Evolutionary conservation across 2,797 vertebrate genomes (phyloP).

Genomic region (Squalus acanthias): DNA sequence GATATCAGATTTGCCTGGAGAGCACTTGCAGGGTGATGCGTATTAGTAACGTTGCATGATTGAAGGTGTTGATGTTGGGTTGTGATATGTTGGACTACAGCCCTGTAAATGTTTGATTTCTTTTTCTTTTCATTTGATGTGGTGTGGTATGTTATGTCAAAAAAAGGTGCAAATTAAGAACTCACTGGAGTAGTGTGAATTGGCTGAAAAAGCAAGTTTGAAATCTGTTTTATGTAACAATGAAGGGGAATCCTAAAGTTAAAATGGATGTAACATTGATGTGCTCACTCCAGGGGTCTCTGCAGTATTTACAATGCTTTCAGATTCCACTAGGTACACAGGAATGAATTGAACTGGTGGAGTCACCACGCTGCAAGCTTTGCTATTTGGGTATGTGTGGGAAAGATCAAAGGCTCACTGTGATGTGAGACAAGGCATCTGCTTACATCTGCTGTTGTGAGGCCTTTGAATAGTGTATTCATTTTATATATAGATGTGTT

Average conservation of each 20-base stretch:
- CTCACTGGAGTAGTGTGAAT: neutral
- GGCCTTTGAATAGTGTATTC: neutral
- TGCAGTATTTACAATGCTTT: conserved; percentile 15
- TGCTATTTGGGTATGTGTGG: neutral
- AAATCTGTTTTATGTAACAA: neutral
- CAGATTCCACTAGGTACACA: neutral
- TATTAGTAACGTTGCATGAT: neutral
- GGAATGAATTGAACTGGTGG: neutral
- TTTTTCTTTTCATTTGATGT: neutral
- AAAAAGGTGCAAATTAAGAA: neutral
- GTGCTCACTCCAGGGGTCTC: conserved; percentile 22
- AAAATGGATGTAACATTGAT: conserved; percentile 4
- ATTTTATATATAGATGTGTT: neutral
- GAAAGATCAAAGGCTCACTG: neutral
- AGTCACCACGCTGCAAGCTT: neutral
- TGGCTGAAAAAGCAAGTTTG: neutral
- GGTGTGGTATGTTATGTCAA: neutral
- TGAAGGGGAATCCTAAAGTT: neutral
- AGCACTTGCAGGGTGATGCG: neutral
- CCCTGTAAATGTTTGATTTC: neutral
- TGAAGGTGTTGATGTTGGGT: neutral
- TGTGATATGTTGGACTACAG: neutral
- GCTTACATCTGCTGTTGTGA: neutral
- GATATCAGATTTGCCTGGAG: neutral
- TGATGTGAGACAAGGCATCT: neutral